These are phyloP conservation scores for Cryptus armator DNA, from an alignment of 2,888 invertebrate genomes.

Conservation along the genomic window DNA sequence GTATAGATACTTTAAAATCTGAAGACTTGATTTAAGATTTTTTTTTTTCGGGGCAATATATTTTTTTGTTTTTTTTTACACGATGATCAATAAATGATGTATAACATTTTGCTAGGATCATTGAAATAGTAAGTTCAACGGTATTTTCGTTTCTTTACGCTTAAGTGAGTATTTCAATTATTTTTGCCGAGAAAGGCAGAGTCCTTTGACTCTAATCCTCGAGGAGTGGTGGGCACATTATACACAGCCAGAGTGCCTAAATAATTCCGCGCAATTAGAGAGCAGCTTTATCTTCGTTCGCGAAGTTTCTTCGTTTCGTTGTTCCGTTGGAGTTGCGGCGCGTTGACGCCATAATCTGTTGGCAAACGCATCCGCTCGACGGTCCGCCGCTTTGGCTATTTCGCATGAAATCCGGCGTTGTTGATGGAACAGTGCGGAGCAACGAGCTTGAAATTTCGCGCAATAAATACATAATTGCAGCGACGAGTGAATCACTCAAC, in stretches of 20 bases:
- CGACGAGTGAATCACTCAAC: constrained; percentile 70
- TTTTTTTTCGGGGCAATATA: no score
- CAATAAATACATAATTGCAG: constrained; percentile 82
- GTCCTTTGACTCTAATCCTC: constrained; percentile 15
- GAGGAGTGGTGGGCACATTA: constrained; percentile 11
- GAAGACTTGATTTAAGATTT: no score
- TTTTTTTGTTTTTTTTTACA: no score
- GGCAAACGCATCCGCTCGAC: constrained; percentile 74
- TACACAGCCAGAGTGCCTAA: constrained; percentile 66
- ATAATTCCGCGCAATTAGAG: constrained; percentile 71
- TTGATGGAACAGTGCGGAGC: constrained; percentile 63
- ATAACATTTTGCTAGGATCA: not conserved
- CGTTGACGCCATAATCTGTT: constrained; percentile 78
- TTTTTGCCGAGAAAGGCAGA: not conserved
- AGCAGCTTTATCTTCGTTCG: constrained; percentile 66
- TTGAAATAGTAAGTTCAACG: not conserved
- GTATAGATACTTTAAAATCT: no score
- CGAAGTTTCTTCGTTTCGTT: constrained; percentile 23
- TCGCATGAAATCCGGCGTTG: constrained; percentile 49
- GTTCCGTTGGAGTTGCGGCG: constrained; percentile 40
- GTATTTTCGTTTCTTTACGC: not conserved
- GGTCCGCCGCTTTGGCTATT: constrained; percentile 50
- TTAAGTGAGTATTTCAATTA: constrained; percentile 11
- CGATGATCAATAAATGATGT: no score
- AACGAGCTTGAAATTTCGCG: constrained; percentile 75